Base-by-base conservation (phyloP, 2,113 vertebrate species). In the Phocoena phocoena region DNA sequence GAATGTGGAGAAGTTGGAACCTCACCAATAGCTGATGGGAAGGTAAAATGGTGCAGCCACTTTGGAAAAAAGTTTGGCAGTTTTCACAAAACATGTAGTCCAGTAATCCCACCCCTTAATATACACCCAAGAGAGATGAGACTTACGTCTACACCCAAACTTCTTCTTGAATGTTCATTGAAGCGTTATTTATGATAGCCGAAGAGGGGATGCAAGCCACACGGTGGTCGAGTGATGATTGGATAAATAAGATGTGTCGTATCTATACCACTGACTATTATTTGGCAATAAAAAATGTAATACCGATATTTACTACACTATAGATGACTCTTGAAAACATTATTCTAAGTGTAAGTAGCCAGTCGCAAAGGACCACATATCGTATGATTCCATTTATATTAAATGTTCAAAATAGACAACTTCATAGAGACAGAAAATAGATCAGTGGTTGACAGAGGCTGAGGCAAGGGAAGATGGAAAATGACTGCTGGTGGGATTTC, bases 211-310 rank as follows among this genome's bases (percentile, higher is more conserved):
- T 53, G 17, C 53, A 53, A 53, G 53, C 53, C 53, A 53, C 53
- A 53, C 5, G 53, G 53, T 53, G 53, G 53, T 53, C 53, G 17
- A 53, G 53, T 53, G 53, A 17, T 53, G 53, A 53, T 6, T 53
- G 53, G 53, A 6, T 53, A 53, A 53, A 53, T 17, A 17, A 36
- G 8, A 10, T 9, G 41, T n/a, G 82, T 8, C 9, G 0, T 18
- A 0, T 53, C 47, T 47, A 2, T 18, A 28, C 6, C 0, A 6
- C 0, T 7, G 79, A 4, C 0, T 9, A 2, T 4, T 28, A 28
- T 6, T 15, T n/a, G 44, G 15, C 26, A 5, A 3, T 38, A 12
- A 28, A 41, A 18, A 10, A 17, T 11, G 36, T 60, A 44, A 20
- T 4, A 20, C 5, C 4, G 25, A 44, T 31, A 41, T 31, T 18